These are phyloP conservation scores for Melanogrammus aeglefinus DNA, from an alignment of 2,797 vertebrate species.

Conservation along the genomic window DNA sequence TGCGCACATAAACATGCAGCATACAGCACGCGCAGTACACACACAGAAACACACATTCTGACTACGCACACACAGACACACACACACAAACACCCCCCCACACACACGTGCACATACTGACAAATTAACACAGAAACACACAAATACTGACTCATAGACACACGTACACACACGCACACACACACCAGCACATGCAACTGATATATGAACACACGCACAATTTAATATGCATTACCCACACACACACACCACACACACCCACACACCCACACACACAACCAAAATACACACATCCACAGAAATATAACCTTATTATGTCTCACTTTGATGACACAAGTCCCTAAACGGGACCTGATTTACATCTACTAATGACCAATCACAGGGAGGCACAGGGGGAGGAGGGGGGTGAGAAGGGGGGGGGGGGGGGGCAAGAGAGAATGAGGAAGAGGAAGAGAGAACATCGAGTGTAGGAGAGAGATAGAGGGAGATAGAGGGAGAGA, in stretches of 20 bases:
- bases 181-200: background rate
- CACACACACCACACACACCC: background rate
- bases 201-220: background rate
- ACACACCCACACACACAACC: slow-evolving; percentile 4
- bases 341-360: slow-evolving; percentile 21
- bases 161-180: background rate
- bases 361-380: slow-evolving; percentile 24
- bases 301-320: slow-evolving; percentile 7
- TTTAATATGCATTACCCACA: background rate
- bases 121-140: background rate
- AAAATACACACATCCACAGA: background rate
- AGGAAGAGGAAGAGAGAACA: slow-evolving; percentile 1
- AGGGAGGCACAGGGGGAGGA: background rate
- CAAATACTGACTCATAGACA: background rate
- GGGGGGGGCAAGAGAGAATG: background rate
- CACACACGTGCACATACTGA: background rate
- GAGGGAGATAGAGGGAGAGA: background rate
- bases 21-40: background rate
- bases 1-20: background rate
- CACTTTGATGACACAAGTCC: background rate
- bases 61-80: background rate
- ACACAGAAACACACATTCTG: background rate
- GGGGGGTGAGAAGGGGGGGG: too few species aligned
- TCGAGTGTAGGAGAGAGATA: background rate
- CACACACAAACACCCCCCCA: slow-evolving; percentile 1